A percentile compares a stretch with the other conserved stretches of the same genome.
These are phyloP conservation scores for Galeruca laticollis DNA, from an alignment of 2,888 invertebrate genomes.

Conservation along the genomic window DNA sequence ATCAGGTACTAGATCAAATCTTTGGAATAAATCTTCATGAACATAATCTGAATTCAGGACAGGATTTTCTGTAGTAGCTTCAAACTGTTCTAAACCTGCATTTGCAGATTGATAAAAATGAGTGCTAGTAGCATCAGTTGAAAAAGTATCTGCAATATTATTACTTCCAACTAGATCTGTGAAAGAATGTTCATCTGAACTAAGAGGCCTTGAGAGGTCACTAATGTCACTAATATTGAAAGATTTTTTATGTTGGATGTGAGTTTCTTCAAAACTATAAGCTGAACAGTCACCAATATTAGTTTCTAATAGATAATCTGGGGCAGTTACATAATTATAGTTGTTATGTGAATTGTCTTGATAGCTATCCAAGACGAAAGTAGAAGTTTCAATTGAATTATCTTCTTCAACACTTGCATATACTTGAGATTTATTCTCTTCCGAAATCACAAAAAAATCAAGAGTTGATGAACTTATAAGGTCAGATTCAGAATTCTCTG, in stretches of 20 bases:
- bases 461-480: not conserved
- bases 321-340: not conserved
- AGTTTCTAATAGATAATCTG: not conserved
- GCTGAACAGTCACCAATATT: not conserved
- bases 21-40: not conserved
- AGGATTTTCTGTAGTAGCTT: not conserved
- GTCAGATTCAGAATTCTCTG: not conserved
- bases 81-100: not conserved
- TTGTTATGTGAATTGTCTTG: not conserved
- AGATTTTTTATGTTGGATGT: not conserved
- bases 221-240: conserved; percentile 1
- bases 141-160: conserved; percentile 14
- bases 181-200: conserved; percentile 1
- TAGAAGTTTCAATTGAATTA: not conserved
- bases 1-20: not conserved
- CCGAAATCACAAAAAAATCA: not conserved
- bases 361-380: not conserved
- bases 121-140: not conserved
- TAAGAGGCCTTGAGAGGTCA: not conserved
- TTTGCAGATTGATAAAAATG: not conserved
- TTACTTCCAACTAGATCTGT: conserved; percentile 18
- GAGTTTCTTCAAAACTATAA: conserved; percentile 5
- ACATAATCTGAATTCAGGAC: not conserved
- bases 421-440: conserved; percentile 5
- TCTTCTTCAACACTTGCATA: not conserved